Conservation (phyloP, 1,140 invertebrate genomes). For the Drosophila nebulosa region DNA sequence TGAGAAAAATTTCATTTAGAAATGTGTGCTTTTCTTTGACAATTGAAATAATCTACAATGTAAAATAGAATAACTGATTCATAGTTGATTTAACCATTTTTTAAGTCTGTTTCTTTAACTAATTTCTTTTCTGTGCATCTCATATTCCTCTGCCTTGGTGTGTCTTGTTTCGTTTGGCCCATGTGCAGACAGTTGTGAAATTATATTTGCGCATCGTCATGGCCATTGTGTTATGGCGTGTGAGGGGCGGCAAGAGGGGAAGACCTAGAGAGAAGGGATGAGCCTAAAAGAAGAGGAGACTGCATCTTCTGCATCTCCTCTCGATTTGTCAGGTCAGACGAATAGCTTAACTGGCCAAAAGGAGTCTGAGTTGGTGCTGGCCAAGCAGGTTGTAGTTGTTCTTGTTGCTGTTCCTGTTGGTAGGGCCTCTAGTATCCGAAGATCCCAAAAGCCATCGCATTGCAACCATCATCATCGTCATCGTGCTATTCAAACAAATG, state of each 20-base stretch:
- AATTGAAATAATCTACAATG: not conserved
- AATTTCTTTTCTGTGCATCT: constrained; percentile 17
- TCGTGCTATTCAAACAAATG: constrained; percentile 80
- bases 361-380: constrained; percentile 10
- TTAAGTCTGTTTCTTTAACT: too few species aligned
- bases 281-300: constrained; percentile 22
- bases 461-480: constrained; percentile 56
- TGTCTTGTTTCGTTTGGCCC: constrained; percentile 49
- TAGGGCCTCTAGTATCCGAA: constrained; percentile 21
- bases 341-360: constrained; percentile 66
- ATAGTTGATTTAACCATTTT: not conserved
- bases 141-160: constrained; percentile 21
- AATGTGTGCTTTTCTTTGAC: not conserved
- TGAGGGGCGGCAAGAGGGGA: constrained; percentile 5
- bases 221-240: constrained; percentile 57
- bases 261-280: not conserved
- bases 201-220: constrained; percentile 77
- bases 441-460: constrained; percentile 26
- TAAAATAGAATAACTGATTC: not conserved
- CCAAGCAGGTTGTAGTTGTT: constrained; percentile 40
- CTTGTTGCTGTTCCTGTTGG: constrained; percentile 5
- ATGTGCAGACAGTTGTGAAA: constrained; percentile 79
- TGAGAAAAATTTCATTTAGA: not conserved
- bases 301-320: constrained; percentile 18
- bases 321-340: constrained; percentile 75